phyloP scores from a whole-genome alignment of 2,888 invertebrate genomes.

The Drosophila lacicola region DNA sequence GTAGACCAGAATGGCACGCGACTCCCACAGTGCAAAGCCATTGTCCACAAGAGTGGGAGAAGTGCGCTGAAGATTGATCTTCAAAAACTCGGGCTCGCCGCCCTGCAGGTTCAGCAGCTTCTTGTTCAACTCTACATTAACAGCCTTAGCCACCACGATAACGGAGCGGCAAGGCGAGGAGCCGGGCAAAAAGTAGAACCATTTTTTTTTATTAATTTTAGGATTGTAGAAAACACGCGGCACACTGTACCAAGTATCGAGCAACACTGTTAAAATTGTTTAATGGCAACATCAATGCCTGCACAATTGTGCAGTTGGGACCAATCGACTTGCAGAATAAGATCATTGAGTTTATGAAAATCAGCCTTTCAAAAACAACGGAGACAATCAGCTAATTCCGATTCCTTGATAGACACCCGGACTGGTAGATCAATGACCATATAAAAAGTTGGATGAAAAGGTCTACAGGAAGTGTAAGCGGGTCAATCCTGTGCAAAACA shows the following conservation, averaged over 20 bases:
- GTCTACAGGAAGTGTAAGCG: too few species aligned
- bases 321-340: too few species aligned
- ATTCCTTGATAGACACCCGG: too few species aligned
- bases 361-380: too few species aligned
- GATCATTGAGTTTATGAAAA: too few species aligned
- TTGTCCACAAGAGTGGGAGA: conserved; percentile 94
- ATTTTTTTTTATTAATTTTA: conserved; percentile 79
- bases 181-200: conserved; percentile 88
- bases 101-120: conserved; percentile 87
- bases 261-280: conserved; percentile 44
- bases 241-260: conserved; percentile 68
- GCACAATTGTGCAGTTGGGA: too few species aligned
- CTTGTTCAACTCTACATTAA: conserved; percentile 89
- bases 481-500: too few species aligned
- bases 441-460: too few species aligned
- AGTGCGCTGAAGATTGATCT: conserved; percentile 93
- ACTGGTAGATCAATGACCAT: too few species aligned
- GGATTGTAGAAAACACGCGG: conserved; percentile 36
- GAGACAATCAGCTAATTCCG: too few species aligned
- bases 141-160: conserved; percentile 88
- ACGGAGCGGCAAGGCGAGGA: conserved; percentile 89
- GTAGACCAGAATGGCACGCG: conserved; percentile 93
- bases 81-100: conserved; percentile 89
- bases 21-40: conserved; percentile 93
- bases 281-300: too few species aligned